Base-by-base conservation (phyloP, 2,113 vertebrate species). In the Psettodes erumei region DNA sequence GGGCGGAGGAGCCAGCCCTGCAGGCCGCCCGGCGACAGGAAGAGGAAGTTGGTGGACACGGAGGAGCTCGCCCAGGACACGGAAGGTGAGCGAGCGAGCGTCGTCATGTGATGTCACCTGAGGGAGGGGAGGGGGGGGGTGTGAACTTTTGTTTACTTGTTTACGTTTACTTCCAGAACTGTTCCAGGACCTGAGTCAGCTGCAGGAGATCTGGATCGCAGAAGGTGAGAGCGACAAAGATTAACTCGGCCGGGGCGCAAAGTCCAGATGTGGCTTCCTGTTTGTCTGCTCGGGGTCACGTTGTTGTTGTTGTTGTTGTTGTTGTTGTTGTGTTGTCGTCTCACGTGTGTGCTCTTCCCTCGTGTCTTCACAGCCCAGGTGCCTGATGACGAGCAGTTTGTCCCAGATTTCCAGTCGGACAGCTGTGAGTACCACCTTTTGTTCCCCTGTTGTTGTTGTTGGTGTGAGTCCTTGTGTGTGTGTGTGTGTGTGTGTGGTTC, bases 121-220 rank as follows among this genome's bases (percentile, higher is more conserved):
- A n/a, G n/a, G n/a, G n/a, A n/a, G n/a, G n/a, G n/a, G n/a, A n/a
- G n/a, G n/a, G n/a, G n/a, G n/a, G n/a, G n/a, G n/a, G n/a, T n/a
- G n/a, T n/a, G n/a, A n/a, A n/a, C n/a, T n/a, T n/a, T n/a, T n/a
- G n/a, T n/a, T n/a, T n/a, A n/a, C n/a, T n/a, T n/a, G n/a, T n/a
- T n/a, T n/a, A n/a, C n/a, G n/a, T n/a, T n/a, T n/a, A n/a, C 73
- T 78, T 47, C 81, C 71, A 99, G 97, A 99, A 88, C 94, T 99
- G 83, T 99, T 99, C 92, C 97, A 99, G 91, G 97, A 99, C 93
- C 96, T 99, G 85, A 97, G 97, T 91, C 97, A 96, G 89, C 95
- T 99, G 62, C 97, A 99, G 79, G 97, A 99, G 93, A 96, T 98
- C 93, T 99, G 97, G 97, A 96, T 99, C 78, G 97, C 97, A 81